These are phyloP conservation scores for Callipepla californica DNA, from an alignment of 2,113 vertebrate species.

Conservation along the genomic window DNA sequence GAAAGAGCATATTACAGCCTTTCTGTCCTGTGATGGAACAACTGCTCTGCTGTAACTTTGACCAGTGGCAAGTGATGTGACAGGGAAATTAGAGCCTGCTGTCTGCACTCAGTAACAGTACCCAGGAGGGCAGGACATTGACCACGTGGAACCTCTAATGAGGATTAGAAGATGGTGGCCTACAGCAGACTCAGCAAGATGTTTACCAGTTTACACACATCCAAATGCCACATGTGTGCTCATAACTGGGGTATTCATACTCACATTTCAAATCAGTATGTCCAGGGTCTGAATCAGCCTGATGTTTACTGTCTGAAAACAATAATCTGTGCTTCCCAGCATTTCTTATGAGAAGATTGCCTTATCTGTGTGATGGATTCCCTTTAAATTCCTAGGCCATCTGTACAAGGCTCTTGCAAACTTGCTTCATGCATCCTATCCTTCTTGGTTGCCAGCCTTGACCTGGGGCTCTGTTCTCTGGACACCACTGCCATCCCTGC, in stretches of 20 bases:
- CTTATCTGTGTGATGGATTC: accelerated
- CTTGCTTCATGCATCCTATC: background rate
- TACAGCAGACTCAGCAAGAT: background rate
- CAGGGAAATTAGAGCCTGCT: background rate
- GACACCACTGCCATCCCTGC: background rate
- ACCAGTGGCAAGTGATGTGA: background rate
- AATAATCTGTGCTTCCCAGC: background rate
- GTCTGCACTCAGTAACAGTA: background rate
- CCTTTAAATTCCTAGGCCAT: background rate
- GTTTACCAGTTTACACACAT: background rate
- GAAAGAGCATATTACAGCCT: background rate
- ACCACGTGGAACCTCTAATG: accelerated
- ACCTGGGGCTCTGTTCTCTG: background rate
- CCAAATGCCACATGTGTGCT: background rate
- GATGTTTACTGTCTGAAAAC: background rate
- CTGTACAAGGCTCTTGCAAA: accelerated
- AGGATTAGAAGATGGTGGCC: background rate
- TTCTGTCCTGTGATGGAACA: background rate
- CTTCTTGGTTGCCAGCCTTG: background rate
- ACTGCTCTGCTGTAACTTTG: background rate
- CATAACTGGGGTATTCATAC: background rate
- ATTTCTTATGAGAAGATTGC: background rate
- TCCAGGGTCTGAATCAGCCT: background rate
- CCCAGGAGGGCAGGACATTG: background rate
- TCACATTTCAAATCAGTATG: background rate